These are phyloP conservation scores for Anoplophora glabripennis DNA, from an alignment of 1,140 invertebrate species.

Conservation along the genomic window DNA sequence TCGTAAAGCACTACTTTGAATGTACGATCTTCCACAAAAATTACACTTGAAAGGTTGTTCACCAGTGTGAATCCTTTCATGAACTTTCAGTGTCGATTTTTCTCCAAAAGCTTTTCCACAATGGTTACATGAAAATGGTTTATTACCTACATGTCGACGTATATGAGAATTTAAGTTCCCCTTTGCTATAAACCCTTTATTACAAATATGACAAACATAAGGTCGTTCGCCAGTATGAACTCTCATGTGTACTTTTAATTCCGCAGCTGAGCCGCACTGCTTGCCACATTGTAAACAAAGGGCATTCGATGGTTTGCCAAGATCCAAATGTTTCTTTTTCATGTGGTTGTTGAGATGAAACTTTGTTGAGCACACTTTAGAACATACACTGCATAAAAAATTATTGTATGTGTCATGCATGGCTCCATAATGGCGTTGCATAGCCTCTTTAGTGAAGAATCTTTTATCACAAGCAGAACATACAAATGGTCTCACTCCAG, in stretches of 20 bases:
- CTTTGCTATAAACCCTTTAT: slow-evolving; percentile 33
- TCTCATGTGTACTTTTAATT: slow-evolving; percentile 20
- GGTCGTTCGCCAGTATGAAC: background rate
- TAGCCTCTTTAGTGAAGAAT: slow-evolving; percentile 27
- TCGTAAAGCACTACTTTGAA: slow-evolving; percentile 33
- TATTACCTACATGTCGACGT: slow-evolving; percentile 67
- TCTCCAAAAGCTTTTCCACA: slow-evolving; percentile 63
- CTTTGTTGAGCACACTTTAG: slow-evolving; percentile 26
- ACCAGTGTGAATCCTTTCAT: slow-evolving; percentile 41
- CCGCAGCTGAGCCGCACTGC: slow-evolving; percentile 23
- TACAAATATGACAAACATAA: slow-evolving; percentile 31
- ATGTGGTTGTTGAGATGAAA: slow-evolving; percentile 25
- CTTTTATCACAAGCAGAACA: slow-evolving; percentile 21
- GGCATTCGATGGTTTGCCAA: slow-evolving; percentile 16
- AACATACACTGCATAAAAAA: slow-evolving; percentile 24
- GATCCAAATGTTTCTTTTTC: slow-evolving; percentile 23
- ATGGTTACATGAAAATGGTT: slow-evolving; percentile 70
- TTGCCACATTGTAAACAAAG: slow-evolving; percentile 21
- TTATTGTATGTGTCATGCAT: slow-evolving; percentile 26
- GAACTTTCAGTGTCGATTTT: slow-evolving; percentile 32
- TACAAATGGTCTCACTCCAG: slow-evolving; percentile 21
- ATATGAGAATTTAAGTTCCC: slow-evolving; percentile 55
- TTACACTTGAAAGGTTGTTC: slow-evolving; percentile 69
- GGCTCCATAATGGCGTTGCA: slow-evolving; percentile 23
- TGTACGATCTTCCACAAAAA: slow-evolving; percentile 55